Evolutionary conservation across 2,888 invertebrate species (phyloP).

Genomic region (Harpagoxenus sublaevis): DNA sequence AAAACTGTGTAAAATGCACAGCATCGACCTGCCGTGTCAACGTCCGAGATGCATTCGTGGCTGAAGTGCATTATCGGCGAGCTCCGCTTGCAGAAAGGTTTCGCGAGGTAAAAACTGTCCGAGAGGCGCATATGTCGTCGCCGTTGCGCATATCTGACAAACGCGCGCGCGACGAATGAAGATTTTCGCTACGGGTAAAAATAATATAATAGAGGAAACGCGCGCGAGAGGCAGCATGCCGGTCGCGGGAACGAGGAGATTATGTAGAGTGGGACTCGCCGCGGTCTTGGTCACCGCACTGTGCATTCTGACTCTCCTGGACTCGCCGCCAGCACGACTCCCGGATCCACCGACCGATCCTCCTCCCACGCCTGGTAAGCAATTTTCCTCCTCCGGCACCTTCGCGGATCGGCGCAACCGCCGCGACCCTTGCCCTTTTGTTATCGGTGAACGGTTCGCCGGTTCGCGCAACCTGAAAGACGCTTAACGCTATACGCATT

Average conservation of each 20-base stretch:
- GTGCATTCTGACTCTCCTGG: constrained; percentile 83
- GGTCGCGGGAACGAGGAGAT: constrained; percentile 78
- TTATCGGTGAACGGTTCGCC: constrained; percentile 70
- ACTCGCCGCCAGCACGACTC: constrained; percentile 82
- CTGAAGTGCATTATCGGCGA: constrained; percentile 11
- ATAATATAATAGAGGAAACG: background rate
- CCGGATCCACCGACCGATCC: constrained; percentile 82
- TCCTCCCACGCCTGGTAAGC: constrained; percentile 83
- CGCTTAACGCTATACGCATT: constrained; percentile 58
- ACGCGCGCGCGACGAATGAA: constrained; percentile 38
- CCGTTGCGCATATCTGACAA: constrained; percentile 22
- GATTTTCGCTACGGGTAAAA: constrained; percentile 1
- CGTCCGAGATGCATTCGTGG: constrained; percentile 29
- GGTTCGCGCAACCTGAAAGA: constrained; percentile 41
- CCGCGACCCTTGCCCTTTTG: constrained; percentile 74
- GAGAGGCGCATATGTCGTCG: constrained; percentile 30
- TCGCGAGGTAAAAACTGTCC: constrained; percentile 8
- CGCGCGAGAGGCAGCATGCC: constrained; percentile 64
- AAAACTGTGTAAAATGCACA: background rate
- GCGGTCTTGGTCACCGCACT: constrained; percentile 83
- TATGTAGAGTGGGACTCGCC: constrained; percentile 83
- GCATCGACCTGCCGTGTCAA: constrained; percentile 8
- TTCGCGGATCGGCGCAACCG: constrained; percentile 66
- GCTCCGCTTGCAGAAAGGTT: background rate
- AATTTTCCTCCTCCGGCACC: constrained; percentile 66